Conservation (phyloP, 2,113 vertebrate genomes). For the Helogale parvula region DNA sequence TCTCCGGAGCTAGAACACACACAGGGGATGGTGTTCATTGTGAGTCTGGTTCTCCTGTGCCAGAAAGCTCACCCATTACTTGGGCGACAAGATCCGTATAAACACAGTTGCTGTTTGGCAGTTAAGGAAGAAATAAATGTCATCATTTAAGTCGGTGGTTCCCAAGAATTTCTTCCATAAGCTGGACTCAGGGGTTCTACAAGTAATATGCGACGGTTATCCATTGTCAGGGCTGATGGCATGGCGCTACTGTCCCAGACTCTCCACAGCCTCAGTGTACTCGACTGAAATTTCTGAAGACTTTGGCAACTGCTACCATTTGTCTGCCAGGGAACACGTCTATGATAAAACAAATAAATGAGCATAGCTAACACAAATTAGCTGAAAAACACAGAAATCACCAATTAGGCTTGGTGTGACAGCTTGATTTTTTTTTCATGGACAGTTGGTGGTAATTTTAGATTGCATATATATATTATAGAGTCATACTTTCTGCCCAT, state of each 20-base stretch:
- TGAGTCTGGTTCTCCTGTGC: background rate
- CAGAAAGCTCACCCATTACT: background rate
- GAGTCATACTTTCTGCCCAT: background rate
- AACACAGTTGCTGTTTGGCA: background rate
- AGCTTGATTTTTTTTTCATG: constrained; percentile 3
- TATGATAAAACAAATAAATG: background rate
- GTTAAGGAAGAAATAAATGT: background rate
- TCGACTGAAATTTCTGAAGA: background rate
- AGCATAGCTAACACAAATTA: constrained; percentile 7
- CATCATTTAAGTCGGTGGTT: background rate
- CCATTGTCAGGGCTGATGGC: background rate
- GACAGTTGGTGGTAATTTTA: constrained; percentile 36
- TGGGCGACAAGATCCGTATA: background rate
- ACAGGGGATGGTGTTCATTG: fast-evolving
- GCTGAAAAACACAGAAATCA: constrained; percentile 35
- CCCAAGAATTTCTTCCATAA: background rate
- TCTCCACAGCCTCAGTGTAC: background rate
- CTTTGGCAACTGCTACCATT: background rate
- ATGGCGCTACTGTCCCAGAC: background rate
- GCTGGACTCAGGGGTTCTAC: background rate
- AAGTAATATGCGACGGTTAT: background rate
- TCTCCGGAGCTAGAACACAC: background rate
- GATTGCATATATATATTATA: background rate
- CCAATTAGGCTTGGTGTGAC: background rate
- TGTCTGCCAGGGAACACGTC: background rate